These are phyloP conservation scores for Amorpha juglandis DNA, from an alignment of 2,888 invertebrate species.

Conservation along the genomic window DNA sequence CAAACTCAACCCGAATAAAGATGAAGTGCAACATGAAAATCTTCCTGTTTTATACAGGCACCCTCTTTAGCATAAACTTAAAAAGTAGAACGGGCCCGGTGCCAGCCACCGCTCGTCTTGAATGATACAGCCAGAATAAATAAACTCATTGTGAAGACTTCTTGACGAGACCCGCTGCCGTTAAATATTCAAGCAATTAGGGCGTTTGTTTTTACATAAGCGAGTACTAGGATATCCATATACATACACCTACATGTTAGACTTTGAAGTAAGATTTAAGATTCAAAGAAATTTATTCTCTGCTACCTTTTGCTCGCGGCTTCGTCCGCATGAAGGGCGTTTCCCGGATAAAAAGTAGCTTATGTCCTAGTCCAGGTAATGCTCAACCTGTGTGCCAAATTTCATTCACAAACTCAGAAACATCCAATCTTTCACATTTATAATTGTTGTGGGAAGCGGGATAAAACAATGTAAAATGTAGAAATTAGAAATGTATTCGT, in stretches of 20 bases:
- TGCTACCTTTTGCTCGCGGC: too few species aligned
- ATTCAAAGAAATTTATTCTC: too few species aligned
- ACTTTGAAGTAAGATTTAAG: too few species aligned
- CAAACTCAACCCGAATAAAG: conserved; percentile 32
- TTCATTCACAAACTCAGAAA: too few species aligned
- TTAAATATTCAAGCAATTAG: conserved; percentile 66
- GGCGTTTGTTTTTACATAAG: conserved; percentile 32
- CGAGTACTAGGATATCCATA: conserved; percentile 4
- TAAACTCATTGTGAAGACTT: conserved; percentile 42
- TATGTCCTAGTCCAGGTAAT: too few species aligned
- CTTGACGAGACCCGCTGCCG: conserved; percentile 45
- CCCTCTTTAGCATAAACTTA: conserved; percentile 65
- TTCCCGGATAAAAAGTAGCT: too few species aligned
- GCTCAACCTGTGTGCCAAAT: too few species aligned
- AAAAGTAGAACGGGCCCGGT: conserved; percentile 56
- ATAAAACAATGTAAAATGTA: too few species aligned
- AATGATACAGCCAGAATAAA: conserved; percentile 49
- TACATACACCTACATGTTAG: background rate
- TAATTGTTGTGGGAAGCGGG: too few species aligned
- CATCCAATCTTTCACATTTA: too few species aligned
- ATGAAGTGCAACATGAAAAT: conserved; percentile 42
- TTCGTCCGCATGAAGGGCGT: too few species aligned
- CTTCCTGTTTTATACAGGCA: conserved; percentile 38
- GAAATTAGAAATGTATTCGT: too few species aligned
- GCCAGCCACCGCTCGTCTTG: conserved; percentile 56